Evolutionary conservation across 2,888 invertebrate species (phyloP).

Genomic region (Creontiades dilutus): DNA sequence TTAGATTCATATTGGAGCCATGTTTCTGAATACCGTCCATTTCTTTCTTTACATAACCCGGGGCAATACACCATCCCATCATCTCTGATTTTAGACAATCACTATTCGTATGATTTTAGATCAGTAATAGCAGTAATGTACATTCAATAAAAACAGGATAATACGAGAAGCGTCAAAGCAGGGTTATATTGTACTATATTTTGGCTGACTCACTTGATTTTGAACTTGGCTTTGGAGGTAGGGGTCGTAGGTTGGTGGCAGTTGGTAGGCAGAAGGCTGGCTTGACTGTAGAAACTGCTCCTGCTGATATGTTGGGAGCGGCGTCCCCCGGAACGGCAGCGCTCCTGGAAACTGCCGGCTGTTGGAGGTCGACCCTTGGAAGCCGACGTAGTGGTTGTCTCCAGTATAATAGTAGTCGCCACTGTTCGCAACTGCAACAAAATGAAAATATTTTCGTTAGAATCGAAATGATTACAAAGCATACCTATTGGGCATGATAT

Average conservation of each 20-base stretch:
- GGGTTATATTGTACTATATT: neutral
- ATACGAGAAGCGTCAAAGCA: neutral
- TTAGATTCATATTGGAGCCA: no score
- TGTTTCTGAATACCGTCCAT: no score
- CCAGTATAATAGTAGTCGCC: constrained; percentile 74
- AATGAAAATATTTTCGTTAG: neutral
- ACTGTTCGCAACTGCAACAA: constrained; percentile 71
- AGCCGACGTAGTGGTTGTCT: constrained; percentile 72
- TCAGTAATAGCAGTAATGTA: no score
- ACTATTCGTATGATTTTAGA: no score
- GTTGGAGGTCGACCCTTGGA: constrained; percentile 68
- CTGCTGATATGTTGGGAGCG: constrained; percentile 76
- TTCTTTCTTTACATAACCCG: no score
- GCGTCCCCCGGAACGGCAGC: constrained; percentile 77
- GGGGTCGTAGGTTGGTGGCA: constrained; percentile 74
- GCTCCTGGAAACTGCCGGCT: constrained; percentile 75
- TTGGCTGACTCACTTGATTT: neutral
- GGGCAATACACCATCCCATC: no score
- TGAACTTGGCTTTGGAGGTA: constrained; percentile 65
- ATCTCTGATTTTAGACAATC: no score
- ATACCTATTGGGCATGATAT: no score
- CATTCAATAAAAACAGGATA: neutral
- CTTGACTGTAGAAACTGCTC: constrained; percentile 76
- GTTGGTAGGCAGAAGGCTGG: constrained; percentile 75
- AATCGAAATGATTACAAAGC: no score